phyloP scores from a whole-genome alignment of 2,113 vertebrate species.

The Merops nubicus region DNA sequence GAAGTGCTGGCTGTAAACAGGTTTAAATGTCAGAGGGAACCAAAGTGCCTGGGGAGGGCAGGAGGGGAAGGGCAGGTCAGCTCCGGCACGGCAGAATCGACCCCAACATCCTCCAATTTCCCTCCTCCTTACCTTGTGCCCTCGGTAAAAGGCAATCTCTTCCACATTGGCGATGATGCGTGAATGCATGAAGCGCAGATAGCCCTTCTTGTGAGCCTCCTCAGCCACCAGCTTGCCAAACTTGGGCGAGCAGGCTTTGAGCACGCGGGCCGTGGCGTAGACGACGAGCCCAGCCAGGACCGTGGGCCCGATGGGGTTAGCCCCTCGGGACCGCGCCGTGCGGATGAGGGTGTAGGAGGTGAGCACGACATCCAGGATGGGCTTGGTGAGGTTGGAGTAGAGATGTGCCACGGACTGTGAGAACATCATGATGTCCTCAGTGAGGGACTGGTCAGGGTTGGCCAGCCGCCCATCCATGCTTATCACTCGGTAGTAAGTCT shows the following conservation, averaged over 20 bases:
- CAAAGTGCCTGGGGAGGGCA: neutral
- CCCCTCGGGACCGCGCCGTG: slow-evolving; percentile 88
- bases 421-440: slow-evolving; percentile 96
- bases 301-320: slow-evolving; percentile 90
- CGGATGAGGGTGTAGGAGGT: slow-evolving; percentile 96
- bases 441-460: slow-evolving; percentile 97
- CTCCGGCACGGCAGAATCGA: neutral
- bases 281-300: slow-evolving; percentile 93
- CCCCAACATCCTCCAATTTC: neutral
- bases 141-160: slow-evolving; percentile 97
- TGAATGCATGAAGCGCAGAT: slow-evolving; percentile 94
- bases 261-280: slow-evolving; percentile 90
- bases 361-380: slow-evolving; percentile 93
- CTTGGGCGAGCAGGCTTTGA: slow-evolving; percentile 92
- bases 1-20: slow-evolving; percentile 15
- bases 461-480: slow-evolving; percentile 95
- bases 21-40: slow-evolving; percentile 2
- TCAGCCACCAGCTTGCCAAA: slow-evolving; percentile 97
- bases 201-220: slow-evolving; percentile 93
- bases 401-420: slow-evolving; percentile 95
- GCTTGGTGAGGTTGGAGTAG: slow-evolving; percentile 98
- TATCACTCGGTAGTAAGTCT: slow-evolving; percentile 95
- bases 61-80: accelerated
- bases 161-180: slow-evolving; percentile 97
- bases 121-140: slow-evolving; percentile 89